Evolutionary conservation across 2,113 vertebrate species (phyloP).

Genomic region (Mobula hypostoma): DNA sequence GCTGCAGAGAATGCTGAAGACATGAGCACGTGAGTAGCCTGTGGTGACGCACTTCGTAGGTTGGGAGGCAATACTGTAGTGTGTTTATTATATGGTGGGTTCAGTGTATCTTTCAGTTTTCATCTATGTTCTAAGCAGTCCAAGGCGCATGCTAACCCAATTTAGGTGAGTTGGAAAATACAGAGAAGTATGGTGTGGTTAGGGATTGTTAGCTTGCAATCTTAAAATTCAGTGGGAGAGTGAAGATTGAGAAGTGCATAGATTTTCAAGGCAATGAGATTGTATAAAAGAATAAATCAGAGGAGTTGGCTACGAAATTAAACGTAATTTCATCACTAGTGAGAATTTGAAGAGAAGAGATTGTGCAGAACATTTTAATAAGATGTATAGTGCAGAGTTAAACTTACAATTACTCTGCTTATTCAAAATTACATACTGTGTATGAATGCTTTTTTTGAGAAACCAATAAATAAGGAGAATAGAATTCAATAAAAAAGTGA

Average conservation of each 20-base stretch:
- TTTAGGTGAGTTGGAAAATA: background rate
- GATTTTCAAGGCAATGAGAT: background rate
- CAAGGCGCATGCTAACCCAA: background rate
- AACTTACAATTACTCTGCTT: background rate
- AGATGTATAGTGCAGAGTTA: background rate
- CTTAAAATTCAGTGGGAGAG: background rate
- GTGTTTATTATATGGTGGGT: background rate
- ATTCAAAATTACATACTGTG: too few species aligned
- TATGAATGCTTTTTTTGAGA: too few species aligned
- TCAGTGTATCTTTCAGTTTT: background rate
- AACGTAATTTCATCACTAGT: background rate
- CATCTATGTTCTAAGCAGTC: background rate
- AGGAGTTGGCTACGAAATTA: background rate
- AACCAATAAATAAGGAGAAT: too few species aligned
- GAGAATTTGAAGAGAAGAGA: background rate
- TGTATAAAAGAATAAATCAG: background rate
- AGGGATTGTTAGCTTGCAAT: background rate
- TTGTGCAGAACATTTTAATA: background rate
- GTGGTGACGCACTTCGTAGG: background rate
- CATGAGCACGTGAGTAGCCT: constrained; percentile 80
- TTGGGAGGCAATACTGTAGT: background rate
- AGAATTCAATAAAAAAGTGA: too few species aligned
- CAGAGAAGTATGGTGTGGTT: background rate
- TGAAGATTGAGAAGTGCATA: background rate
- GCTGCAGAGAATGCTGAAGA: constrained; percentile 84